Evolutionary conservation across 2,888 invertebrate species (phyloP).

Genomic region (Slavum lentiscoides): DNA sequence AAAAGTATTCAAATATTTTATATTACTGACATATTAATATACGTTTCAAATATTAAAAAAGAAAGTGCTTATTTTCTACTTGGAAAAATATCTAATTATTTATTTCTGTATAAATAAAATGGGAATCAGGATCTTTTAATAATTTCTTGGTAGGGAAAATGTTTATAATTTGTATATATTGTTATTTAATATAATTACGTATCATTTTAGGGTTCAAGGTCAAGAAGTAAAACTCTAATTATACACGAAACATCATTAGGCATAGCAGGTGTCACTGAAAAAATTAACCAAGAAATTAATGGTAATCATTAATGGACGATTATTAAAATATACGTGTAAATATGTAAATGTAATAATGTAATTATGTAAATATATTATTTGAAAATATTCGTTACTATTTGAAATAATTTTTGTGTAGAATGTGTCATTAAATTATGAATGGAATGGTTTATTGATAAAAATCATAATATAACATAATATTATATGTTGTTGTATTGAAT

Average conservation of each 20-base stretch:
- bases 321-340: neutral
- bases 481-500: too few relatives aligned
- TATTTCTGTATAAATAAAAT: too few relatives aligned
- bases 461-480: too few relatives aligned
- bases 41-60: too few relatives aligned
- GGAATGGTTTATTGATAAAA: too few relatives aligned
- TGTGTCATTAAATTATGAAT: too few relatives aligned
- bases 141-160: neutral
- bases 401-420: neutral
- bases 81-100: too few relatives aligned
- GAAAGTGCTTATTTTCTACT: too few relatives aligned
- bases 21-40: too few relatives aligned
- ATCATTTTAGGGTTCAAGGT: constrained; percentile 63
- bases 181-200: constrained; percentile 7
- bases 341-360: neutral
- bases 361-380: neutral
- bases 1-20: too few relatives aligned
- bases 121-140: too few relatives aligned
- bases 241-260: constrained; percentile 57
- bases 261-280: constrained; percentile 32
- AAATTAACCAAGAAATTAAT: constrained; percentile 38
- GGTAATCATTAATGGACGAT: constrained; percentile 15
- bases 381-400: neutral
- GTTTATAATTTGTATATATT: neutral
- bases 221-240: constrained; percentile 65